These are phyloP conservation scores for Agrochola macilenta DNA, from an alignment of 2,888 invertebrate genomes.

Conservation along the genomic window DNA sequence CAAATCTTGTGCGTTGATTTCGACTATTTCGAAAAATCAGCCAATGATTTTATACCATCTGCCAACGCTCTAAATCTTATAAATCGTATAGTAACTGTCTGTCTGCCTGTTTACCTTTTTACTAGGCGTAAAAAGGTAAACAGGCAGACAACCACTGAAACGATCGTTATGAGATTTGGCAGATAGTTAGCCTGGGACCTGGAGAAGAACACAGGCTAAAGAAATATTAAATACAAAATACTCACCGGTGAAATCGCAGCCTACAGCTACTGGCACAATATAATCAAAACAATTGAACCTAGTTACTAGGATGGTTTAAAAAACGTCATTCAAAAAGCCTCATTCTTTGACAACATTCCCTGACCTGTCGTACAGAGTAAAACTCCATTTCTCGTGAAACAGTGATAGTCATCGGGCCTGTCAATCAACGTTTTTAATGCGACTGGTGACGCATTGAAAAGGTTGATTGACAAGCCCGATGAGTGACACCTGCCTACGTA, in stretches of 20 bases:
- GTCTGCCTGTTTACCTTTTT: background rate
- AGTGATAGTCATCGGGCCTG: background rate
- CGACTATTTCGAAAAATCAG: background rate
- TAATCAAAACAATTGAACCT: background rate
- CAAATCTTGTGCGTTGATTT: background rate
- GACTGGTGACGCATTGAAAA: background rate
- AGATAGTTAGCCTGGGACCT: background rate
- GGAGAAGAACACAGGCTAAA: background rate
- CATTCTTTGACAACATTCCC: background rate
- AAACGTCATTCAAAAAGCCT: background rate
- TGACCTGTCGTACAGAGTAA: background rate
- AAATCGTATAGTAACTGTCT: background rate
- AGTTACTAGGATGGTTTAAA: background rate
- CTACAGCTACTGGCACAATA: background rate
- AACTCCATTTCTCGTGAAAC: background rate
- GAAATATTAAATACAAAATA: background rate
- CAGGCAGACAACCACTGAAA: background rate
- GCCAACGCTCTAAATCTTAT: background rate
- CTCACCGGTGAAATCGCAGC: background rate
- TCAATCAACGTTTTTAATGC: background rate
- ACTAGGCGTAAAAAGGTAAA: no score
- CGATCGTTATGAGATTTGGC: background rate
- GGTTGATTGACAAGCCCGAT: background rate
- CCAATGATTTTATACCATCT: background rate
- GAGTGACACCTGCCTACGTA: background rate